Base-by-base conservation (phyloP, 1,140 invertebrate species). In the Pomacea maculata region DNA sequence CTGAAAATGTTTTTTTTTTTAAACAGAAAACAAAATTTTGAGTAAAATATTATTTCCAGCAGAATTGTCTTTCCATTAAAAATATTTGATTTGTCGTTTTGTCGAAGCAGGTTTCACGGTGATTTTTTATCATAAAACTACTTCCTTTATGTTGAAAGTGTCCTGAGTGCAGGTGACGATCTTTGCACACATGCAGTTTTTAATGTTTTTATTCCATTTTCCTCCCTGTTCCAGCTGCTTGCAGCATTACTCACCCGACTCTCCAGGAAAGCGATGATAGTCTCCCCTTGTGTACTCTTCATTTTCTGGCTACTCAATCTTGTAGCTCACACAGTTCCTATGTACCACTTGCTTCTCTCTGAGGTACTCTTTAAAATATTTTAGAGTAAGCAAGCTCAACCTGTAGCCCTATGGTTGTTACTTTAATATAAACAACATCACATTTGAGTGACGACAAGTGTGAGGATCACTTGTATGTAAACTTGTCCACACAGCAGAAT, bases 201-300 rank as follows among this genome's bases (percentile, higher is more conserved):
- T 64, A n/a, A 14, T 25, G 34, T 34, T 8, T 77, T 64, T 11
- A 17, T 70, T 54, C 55, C 64, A 11, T 71, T 64, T 29, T 57
- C 19, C n/a, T 72, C 17, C 17, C 4, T 29, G 14, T 79, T 64
- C 0, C 71, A 85, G 85, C 6, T 85, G 45, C 65, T 83, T 29
- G 80, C 82, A 11, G 79, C 83, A 12, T 14, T 81, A 52, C 71
- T 86, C 25, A 83, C 68, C n/a, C 68, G 80, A 63, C 63, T 70
- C n/a, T 82, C 80, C 19, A 74, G 83, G 19, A 80, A 79, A 54
- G 76, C 79, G 34, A 78, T 84, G 21, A 74, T 86, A 15, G 74
- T 95, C 84, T 95, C 96, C 15, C 97, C 97, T 21, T 97, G 96
- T 25, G 92, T 96, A 72, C 92, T 96, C 83, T 98, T 97, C 90